phyloP scores from a whole-genome alignment of 2,888 invertebrate genomes.

The Drosophila robusta region DNA sequence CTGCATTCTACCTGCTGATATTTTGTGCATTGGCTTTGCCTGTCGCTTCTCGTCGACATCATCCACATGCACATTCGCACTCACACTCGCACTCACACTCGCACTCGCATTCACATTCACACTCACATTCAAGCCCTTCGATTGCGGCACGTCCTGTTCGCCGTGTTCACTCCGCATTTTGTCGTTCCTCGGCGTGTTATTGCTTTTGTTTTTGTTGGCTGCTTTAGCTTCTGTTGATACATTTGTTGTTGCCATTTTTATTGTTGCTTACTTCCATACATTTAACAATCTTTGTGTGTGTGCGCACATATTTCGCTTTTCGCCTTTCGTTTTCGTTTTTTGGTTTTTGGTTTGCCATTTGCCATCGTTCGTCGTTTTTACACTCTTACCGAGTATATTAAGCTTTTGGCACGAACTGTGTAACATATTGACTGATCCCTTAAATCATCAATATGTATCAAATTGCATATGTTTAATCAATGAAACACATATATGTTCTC shows the following conservation, averaged over 20 bases:
- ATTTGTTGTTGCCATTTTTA: constrained; percentile 49
- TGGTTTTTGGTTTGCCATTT: constrained; percentile 41
- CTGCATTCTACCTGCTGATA: constrained; percentile 52
- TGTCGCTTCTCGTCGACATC: constrained; percentile 44
- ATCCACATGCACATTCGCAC: constrained; percentile 18
- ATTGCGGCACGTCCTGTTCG: constrained; percentile 1
- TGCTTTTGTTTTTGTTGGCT: constrained; percentile 37
- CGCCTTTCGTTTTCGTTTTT: constrained; percentile 21
- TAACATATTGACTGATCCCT: constrained; percentile 4
- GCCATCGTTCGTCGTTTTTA: constrained; percentile 9
- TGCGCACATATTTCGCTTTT: constrained; percentile 30
- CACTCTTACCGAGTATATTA: constrained; percentile 33
- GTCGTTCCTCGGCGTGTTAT: constrained; percentile 43
- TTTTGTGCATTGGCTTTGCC: constrained; percentile 68
- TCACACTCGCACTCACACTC: not conserved
- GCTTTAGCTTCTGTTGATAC: constrained; percentile 17
- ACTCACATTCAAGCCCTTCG: no score
- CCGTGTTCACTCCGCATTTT: constrained; percentile 17
- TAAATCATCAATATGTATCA: no score
- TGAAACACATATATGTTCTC: no score
- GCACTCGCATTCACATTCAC: not conserved
- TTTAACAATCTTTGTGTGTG: constrained; percentile 59
- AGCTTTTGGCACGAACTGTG: constrained; percentile 20
- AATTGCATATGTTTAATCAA: no score
- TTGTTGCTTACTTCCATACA: constrained; percentile 67